Conservation (phyloP, 2,888 invertebrate species). For the Chrysolina haemoptera region DNA sequence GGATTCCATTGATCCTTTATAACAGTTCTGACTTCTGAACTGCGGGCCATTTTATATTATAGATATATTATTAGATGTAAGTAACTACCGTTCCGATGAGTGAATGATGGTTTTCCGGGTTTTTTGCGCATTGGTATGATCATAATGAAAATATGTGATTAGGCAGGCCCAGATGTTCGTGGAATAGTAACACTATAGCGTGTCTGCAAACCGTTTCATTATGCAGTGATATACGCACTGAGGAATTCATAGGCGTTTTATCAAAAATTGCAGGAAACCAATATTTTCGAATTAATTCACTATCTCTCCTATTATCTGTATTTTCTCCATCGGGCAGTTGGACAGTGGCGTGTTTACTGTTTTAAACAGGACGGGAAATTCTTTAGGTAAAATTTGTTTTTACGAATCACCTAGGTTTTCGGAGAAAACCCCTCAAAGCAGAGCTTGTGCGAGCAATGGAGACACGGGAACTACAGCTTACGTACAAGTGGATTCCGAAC, state of each 20-base stretch:
- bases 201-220: constrained; percentile 8
- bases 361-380: too few relatives aligned
- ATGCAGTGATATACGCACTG: constrained; percentile 25
- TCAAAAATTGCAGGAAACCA: constrained; percentile 25
- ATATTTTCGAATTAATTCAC: constrained; percentile 23
- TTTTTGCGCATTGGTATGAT: constrained; percentile 39
- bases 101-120: too few relatives aligned
- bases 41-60: too few relatives aligned
- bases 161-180: constrained; percentile 58
- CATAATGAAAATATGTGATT: constrained; percentile 53
- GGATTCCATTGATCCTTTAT: neutral
- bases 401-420: too few relatives aligned
- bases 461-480: too few relatives aligned
- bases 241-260: constrained; percentile 38
- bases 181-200: constrained; percentile 51
- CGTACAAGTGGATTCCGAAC: too few relatives aligned
- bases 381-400: too few relatives aligned
- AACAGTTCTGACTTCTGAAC: neutral
- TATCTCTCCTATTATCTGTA: constrained; percentile 20
- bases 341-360: constrained; percentile 4
- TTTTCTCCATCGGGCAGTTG: neutral
- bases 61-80: constrained; percentile 11
- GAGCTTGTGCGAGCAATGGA: too few relatives aligned
- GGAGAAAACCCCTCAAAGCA: too few relatives aligned
- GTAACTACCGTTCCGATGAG: constrained; percentile 18